These are phyloP conservation scores for Plutella xylostella DNA, from an alignment of 2,888 invertebrate genomes.

Conservation along the genomic window DNA sequence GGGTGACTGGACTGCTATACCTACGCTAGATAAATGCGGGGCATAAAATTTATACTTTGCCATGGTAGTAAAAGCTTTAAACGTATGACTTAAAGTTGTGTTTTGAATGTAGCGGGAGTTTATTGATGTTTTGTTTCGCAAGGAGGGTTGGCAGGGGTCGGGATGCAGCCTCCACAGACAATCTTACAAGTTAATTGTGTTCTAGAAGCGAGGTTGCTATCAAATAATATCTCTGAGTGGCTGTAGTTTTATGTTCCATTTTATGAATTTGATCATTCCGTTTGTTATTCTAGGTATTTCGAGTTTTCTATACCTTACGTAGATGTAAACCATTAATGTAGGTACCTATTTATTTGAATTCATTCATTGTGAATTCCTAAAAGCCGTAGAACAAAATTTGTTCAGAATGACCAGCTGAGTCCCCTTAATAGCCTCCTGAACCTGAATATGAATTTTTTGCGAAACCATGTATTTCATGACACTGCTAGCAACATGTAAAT, in stretches of 20 bases:
- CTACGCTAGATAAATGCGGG: slow-evolving; percentile 68
- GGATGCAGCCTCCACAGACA: slow-evolving; percentile 67
- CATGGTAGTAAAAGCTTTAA: slow-evolving; percentile 28
- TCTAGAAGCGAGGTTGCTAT: slow-evolving; percentile 60
- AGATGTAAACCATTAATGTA: no score
- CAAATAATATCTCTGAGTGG: slow-evolving; percentile 55
- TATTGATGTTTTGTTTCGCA: slow-evolving; percentile 70
- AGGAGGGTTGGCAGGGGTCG: slow-evolving; percentile 61
- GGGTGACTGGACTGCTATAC: slow-evolving; percentile 72
- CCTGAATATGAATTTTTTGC: no score
- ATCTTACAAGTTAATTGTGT: slow-evolving; percentile 71
- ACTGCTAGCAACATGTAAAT: no score
- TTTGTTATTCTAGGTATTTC: no score
- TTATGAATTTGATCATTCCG: not conserved
- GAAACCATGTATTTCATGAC: no score
- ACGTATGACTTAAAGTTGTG: slow-evolving; percentile 21
- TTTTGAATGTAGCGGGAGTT: slow-evolving; percentile 33
- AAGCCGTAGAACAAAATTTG: no score
- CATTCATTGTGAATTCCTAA: no score
- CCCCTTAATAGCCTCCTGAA: no score
- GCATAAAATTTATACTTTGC: slow-evolving; percentile 53
- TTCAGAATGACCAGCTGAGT: no score
- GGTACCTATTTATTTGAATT: no score
- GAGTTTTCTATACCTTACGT: no score
- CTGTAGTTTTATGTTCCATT: slow-evolving; percentile 3